A percentile compares a stretch with the other conserved stretches of the same genome.
These are phyloP conservation scores for Crypturellus tataupa DNA, from an alignment of 2,797 vertebrate species.

Conservation along the genomic window DNA sequence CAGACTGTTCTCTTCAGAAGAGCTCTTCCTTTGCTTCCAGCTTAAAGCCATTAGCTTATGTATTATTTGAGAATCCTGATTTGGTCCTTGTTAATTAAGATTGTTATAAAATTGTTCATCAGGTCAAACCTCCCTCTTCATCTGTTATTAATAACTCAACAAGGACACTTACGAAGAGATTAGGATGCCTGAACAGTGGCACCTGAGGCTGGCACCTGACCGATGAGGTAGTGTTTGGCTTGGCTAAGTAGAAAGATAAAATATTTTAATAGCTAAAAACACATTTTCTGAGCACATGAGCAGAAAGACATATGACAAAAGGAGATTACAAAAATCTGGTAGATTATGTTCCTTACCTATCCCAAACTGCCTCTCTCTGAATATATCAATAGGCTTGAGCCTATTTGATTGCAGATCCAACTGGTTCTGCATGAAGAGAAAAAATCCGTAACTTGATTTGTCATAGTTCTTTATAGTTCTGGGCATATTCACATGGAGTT, in stretches of 20 bases:
- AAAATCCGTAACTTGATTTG: background rate
- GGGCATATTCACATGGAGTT: background rate
- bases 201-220: background rate
- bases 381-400: background rate
- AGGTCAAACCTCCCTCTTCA: background rate
- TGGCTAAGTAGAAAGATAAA: background rate
- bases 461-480: background rate
- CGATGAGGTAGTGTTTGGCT: background rate
- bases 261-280: background rate
- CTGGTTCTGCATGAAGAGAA: background rate
- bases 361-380: background rate
- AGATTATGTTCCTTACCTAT: background rate
- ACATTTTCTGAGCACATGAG: background rate
- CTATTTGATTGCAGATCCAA: background rate
- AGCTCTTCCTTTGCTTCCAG: background rate
- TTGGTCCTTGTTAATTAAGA: background rate
- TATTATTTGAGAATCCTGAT: background rate
- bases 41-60: background rate
- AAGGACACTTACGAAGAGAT: background rate
- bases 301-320: background rate
- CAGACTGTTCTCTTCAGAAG: background rate
- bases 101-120: background rate
- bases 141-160: background rate
- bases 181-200: background rate
- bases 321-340: background rate